Evolutionary conservation across 2,888 invertebrate species (phyloP).

Genomic region (Deilephila elpenor): DNA sequence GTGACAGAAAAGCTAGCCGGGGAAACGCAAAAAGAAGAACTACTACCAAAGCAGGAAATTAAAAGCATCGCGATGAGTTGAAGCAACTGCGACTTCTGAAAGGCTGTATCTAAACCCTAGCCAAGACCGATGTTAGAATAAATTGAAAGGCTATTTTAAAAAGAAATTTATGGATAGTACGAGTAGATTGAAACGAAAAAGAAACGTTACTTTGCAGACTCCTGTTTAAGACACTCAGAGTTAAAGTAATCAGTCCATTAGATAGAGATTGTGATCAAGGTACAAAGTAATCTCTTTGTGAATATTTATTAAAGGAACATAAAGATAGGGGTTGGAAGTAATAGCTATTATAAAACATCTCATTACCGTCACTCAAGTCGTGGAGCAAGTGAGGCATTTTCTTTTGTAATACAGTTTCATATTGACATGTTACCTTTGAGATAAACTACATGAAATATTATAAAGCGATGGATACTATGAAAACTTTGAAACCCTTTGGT

Average conservation of each 20-base stretch:
- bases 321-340: background rate
- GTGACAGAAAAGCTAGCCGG: background rate
- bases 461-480: background rate
- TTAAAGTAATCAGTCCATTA: background rate
- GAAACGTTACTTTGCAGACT: no score
- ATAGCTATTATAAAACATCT: background rate
- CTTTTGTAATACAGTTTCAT: background rate
- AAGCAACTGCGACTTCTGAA: background rate
- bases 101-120: background rate
- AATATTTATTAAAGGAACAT: background rate
- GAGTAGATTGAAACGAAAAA: background rate
- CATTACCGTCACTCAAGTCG: background rate
- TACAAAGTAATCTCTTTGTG: background rate
- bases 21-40: background rate
- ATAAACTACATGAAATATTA: background rate
- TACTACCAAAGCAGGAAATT: constrained; percentile 5
- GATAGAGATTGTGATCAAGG: background rate
- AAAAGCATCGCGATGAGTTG: background rate
- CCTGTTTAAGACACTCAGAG: no score
- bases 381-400: background rate
- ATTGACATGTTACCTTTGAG: background rate
- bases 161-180: background rate
- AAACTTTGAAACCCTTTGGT: background rate
- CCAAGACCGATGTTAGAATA: background rate
- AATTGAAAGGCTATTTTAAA: background rate